Evolutionary conservation across 2,888 invertebrate species (phyloP).

Genomic region (Argyresthia albistria): DNA sequence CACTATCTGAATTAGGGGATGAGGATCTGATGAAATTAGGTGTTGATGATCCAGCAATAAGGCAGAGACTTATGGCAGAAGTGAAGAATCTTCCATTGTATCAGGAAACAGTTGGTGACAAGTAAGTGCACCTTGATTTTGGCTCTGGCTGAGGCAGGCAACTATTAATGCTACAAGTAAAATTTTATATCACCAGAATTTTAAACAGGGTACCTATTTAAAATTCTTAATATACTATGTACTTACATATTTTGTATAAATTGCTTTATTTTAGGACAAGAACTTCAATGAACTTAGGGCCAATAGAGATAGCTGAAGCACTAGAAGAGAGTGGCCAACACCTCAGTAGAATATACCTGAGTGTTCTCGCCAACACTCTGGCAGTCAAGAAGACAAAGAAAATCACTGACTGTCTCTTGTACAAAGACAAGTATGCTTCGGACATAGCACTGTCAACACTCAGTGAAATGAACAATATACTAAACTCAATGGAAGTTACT

Average conservation of each 20-base stretch:
- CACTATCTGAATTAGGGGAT: constrained; percentile 47
- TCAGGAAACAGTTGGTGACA: constrained; percentile 25
- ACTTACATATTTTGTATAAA: background rate
- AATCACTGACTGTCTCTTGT: constrained; percentile 39
- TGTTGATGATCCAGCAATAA: constrained; percentile 39
- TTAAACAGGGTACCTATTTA: too few species aligned
- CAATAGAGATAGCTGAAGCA: constrained; percentile 44
- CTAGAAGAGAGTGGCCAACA: constrained; percentile 55
- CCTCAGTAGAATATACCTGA: constrained; percentile 49
- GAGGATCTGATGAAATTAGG: constrained; percentile 55
- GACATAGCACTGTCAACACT: constrained; percentile 45
- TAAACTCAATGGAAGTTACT: constrained; percentile 52
- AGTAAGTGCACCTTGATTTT: constrained; percentile 12
- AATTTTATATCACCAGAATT: too few species aligned
- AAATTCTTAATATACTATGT: too few species aligned
- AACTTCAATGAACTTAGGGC: constrained; percentile 22
- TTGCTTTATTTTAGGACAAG: constrained; percentile 17
- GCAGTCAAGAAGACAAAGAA: constrained; percentile 45
- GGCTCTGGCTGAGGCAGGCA: too few species aligned
- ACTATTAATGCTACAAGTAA: too few species aligned
- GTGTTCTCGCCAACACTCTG: constrained; percentile 46
- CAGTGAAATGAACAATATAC: constrained; percentile 41
- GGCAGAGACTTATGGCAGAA: constrained; percentile 42
- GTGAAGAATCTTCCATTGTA: constrained; percentile 51
- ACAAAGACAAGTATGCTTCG: constrained; percentile 56